Conservation (phyloP, 2,113 vertebrate species). For the Aix galericulata region DNA sequence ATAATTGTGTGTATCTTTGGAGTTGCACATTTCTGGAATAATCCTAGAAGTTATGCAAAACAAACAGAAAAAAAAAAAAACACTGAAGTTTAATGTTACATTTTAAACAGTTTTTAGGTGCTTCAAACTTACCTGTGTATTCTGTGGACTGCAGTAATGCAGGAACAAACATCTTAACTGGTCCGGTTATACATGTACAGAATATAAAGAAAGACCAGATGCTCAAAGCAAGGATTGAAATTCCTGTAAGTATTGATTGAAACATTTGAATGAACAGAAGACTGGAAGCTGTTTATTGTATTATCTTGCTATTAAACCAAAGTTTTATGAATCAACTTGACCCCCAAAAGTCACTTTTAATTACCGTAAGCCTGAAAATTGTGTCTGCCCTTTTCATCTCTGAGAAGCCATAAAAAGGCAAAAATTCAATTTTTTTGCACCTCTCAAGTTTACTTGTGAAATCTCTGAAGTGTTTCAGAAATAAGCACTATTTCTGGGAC, state of each 20-base stretch:
- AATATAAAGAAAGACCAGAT: conserved; percentile 81
- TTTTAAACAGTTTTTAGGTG: conserved; percentile 79
- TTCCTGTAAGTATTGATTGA: conserved; percentile 83
- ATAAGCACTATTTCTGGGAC: not conserved
- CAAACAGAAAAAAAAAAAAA: not conserved
- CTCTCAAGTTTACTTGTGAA: not conserved
- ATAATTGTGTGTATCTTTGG: not conserved
- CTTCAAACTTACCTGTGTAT: conserved; percentile 75
- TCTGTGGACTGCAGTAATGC: conserved; percentile 86
- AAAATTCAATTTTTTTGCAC: not conserved
- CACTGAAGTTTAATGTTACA: not conserved
- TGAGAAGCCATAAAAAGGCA: not conserved
- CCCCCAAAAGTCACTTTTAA: not conserved
- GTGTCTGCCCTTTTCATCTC: not conserved
- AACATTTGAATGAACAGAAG: not conserved
- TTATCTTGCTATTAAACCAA: not conserved
- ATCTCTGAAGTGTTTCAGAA: not conserved
- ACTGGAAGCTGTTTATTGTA: not conserved
- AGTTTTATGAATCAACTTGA: not conserved
- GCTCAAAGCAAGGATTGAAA: conserved; percentile 82
- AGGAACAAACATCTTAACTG: conserved; percentile 83
- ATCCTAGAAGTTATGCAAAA: not conserved
- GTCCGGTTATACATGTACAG: conserved; percentile 81
- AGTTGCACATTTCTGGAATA: not conserved
- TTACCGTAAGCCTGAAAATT: not conserved